Evolutionary conservation across 2,113 vertebrate species (phyloP).

Genomic region (Mionectes macconnelli): DNA sequence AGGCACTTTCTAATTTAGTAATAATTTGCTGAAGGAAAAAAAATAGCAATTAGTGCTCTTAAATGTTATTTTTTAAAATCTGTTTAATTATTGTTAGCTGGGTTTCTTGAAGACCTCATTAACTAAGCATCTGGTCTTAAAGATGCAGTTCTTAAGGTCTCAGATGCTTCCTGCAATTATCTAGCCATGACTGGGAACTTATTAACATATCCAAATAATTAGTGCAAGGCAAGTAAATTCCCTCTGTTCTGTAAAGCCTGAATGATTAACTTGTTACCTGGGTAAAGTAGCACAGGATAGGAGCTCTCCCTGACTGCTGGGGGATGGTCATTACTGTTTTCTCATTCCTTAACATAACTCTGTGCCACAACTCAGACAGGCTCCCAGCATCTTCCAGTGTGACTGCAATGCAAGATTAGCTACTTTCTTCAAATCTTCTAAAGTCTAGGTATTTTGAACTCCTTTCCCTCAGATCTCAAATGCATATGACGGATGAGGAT

Average conservation of each 20-base stretch:
- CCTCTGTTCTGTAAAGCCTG: neutral
- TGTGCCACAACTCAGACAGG: neutral
- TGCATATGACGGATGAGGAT: rapidly evolving
- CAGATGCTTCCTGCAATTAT: neutral
- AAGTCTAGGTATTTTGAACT: neutral
- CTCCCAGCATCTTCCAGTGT: neutral
- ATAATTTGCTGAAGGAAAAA: neutral
- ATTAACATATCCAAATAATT: neutral
- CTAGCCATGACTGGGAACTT: neutral
- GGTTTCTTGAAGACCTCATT: neutral
- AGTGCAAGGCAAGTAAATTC: neutral
- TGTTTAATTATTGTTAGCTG: slow-evolving; percentile 12
- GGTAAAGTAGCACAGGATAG: neutral
- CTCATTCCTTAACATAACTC: rapidly evolving
- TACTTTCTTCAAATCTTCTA: neutral
- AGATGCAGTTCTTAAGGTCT: neutral
- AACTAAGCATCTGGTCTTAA: slow-evolving; percentile 15
- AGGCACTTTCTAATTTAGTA: neutral
- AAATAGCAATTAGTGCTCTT: neutral
- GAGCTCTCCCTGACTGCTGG: neutral
- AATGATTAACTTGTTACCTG: neutral
- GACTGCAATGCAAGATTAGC: neutral
- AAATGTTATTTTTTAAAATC: neutral
- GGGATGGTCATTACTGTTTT: rapidly evolving
- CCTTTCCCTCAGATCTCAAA: neutral